phyloP scores from a whole-genome alignment of 2,888 invertebrate species.

The Eurois occulta region DNA sequence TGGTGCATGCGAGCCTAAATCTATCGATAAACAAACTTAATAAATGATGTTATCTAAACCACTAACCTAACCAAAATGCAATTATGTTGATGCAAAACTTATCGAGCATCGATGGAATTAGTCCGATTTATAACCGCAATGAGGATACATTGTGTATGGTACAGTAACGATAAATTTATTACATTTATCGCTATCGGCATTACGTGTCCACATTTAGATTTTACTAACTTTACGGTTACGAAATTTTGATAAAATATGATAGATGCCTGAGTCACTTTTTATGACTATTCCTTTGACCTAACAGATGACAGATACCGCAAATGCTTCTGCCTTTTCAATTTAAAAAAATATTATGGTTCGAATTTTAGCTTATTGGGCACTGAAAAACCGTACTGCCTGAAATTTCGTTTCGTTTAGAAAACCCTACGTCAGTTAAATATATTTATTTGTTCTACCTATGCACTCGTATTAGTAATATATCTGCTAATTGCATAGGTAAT shows the following conservation, averaged over 20 bases:
- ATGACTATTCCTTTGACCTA: constrained; percentile 12
- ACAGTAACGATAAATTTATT: constrained; percentile 3
- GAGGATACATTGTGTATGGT: not conserved
- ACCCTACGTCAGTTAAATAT: not conserved
- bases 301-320: not conserved
- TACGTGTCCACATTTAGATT: constrained; percentile 22
- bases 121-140: constrained; percentile 3
- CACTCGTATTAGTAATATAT: not conserved
- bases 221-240: not conserved
- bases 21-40: constrained; percentile 5
- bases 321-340: constrained; percentile 13
- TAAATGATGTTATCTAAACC: too few relatives aligned
- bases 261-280: constrained; percentile 2
- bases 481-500: not conserved
- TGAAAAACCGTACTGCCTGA: not conserved
- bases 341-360: not conserved
- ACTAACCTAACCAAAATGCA: constrained; percentile 39
- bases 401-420: not conserved
- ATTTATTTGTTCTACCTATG: not conserved
- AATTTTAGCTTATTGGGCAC: not conserved
- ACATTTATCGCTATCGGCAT: constrained; percentile 4
- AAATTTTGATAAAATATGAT: constrained; percentile 26
- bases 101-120: constrained; percentile 17
- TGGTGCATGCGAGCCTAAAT: not conserved
- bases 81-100: constrained; percentile 22